phyloP scores from a whole-genome alignment of 2,113 vertebrate genomes.

The Corynorhinus townsendii region DNA sequence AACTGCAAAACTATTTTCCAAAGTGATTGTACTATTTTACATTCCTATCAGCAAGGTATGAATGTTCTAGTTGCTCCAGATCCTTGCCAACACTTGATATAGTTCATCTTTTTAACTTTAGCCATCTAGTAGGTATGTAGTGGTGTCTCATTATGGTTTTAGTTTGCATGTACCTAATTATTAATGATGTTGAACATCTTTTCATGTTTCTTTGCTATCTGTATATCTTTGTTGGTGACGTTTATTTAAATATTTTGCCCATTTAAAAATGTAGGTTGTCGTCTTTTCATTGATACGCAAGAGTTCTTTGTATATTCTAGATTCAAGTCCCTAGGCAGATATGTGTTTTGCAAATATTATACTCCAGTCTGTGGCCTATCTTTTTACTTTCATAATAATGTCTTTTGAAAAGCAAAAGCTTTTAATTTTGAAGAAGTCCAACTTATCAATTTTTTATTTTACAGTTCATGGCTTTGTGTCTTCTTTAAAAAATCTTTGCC shows the following conservation, averaged over 20 bases:
- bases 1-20: neutral
- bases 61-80: neutral
- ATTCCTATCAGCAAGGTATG: neutral
- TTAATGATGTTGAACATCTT: neutral
- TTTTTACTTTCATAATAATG: constrained; percentile 3
- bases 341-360: neutral
- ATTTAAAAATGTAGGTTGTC: neutral
- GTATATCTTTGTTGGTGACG: neutral
- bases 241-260: neutral
- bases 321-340: neutral
- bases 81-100: neutral
- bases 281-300: neutral
- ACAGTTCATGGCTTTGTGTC: neutral
- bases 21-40: neutral
- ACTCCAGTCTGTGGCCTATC: neutral
- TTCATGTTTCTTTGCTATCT: neutral
- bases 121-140: neutral
- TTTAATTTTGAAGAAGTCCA: constrained; percentile 3
- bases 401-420: constrained; percentile 10
- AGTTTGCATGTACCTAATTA: neutral
- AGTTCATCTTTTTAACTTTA: neutral
- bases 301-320: neutral
- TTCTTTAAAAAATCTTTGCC: neutral
- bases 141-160: neutral
- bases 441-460: neutral